Evolutionary conservation across 2,888 invertebrate genomes (phyloP).

Genomic region (Melolontha melolontha): DNA sequence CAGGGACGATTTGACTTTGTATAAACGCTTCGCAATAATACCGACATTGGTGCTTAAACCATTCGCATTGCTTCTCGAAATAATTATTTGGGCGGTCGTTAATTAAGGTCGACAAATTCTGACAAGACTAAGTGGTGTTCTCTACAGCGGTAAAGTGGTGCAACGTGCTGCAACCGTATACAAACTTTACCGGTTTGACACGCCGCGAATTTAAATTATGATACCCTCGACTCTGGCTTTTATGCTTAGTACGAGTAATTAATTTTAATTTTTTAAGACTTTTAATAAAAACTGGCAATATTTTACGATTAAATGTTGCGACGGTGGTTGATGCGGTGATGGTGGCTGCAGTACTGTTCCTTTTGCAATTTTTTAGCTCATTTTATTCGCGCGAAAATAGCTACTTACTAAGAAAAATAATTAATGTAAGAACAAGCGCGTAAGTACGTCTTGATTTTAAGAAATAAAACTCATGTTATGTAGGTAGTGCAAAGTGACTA

Average conservation of each 20-base stretch:
- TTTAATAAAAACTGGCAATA: constrained; percentile 40
- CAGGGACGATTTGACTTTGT: constrained; percentile 4
- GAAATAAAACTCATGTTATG: no score
- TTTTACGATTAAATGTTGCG: constrained; percentile 41
- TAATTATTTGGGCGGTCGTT: constrained; percentile 52
- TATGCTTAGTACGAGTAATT: constrained; percentile 43
- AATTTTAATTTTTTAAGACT: constrained; percentile 41
- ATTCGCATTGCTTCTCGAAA: constrained; percentile 34
- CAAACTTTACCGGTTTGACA: constrained; percentile 49
- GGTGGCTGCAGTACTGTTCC: not conserved
- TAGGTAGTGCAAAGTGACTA: no score
- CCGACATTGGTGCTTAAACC: constrained; percentile 11
- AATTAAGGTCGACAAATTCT: constrained; percentile 55
- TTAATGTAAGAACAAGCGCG: no score
- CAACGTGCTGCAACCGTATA: constrained; percentile 48
- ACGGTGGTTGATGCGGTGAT: constrained; percentile 6
- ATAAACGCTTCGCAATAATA: not conserved
- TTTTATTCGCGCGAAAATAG: no score
- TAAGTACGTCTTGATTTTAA: no score
- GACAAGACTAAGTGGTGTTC: constrained; percentile 54
- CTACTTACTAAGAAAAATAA: no score
- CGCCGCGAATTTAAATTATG: constrained; percentile 49
- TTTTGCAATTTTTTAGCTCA: no score
- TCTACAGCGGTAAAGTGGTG: constrained; percentile 52
- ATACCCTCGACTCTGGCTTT: constrained; percentile 43